Evolutionary conservation across 1,140 invertebrate species (phyloP), one percentile per base, ranked within the genome.

Genomic region (Lethocerus indicus): DNA sequence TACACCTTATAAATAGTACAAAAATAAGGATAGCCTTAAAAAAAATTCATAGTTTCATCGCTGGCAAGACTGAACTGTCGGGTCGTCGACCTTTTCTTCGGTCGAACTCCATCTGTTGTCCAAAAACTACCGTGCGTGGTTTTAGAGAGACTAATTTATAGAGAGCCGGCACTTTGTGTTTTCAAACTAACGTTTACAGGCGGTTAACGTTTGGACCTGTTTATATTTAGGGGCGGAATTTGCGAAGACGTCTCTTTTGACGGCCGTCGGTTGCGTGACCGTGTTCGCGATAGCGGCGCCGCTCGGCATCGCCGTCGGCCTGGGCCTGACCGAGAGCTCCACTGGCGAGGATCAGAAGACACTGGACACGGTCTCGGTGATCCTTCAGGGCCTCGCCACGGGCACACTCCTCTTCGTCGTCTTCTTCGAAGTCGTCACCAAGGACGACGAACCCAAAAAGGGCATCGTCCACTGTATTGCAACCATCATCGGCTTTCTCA

Each of bases 401-500:
- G 69, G 69, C 5, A 71, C 69, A 7, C 58, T 71, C 13, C 56
- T 70, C 7, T 71, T 67, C 50, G 66, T 71, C 21, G 65, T 68
- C 1, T 71, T 71, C 56, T 70, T 71, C 54, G 69, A 71, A 57
- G 61, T 72, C 16, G 58, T 71, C 23, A 62, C 62, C 47, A 58
- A 62, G 40, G 62, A 67, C 43, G 25, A 16, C n/a, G 49, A 24
- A 16, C 26, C 37, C 27, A 36, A 27, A 7, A 25, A 39, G 7
- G 46, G 51, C 6, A 62, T 87, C n/a, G 58, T 78, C 2, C 79
- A 86, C 57, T 71, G 82, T 52, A 49, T 76, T 1, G 74, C 79
- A 1, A 76, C 86, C 20, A 59, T 85, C 23, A 56, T 78, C 23
- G 84, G 83, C 49, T 88, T 87, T 63, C 64, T 70, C 51, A 60